Evolutionary conservation across 2,888 invertebrate genomes (phyloP), one percentile per base, ranked within the genome.

Genomic region (Papilio protenor): DNA sequence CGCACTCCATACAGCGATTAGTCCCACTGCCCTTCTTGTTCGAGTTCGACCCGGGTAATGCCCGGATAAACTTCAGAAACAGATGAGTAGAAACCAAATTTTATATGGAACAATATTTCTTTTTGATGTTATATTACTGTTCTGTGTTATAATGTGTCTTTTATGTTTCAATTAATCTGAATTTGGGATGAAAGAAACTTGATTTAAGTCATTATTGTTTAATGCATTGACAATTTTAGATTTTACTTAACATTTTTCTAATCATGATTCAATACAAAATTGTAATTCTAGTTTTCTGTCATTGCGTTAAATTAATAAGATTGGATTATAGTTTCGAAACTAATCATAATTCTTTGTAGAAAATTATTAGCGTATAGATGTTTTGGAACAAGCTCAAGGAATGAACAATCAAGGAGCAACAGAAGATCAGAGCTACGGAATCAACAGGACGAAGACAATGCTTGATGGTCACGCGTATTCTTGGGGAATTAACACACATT

Each of bases 401-500:
- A 33, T 33, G 5, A 33, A 5, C 33, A 5, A 33, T 33, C 33
- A 33, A 33, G 40, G 40, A 40, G 40, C 5, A 40, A 40, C 21
- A 23, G 23, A 59, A 5, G 21, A 21, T 59, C 16, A 14, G 45
- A 12, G 66, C 21, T 21, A 5, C 40, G 3, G 14, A 18, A 80
- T 81, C 4, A 16, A 47, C 70, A 81, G 73, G 74, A 79, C 69
- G 80, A 79, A 81, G 79, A 79, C 61, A 70, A 81, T 85, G 96
- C 96, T 97, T 96, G 97, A 96, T 97, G 98, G 97, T 97, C 97
- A 98, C 98, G 98, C 96, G 98, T 98, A 98, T 98, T 98, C 98
- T 98, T 98, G 97, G 98, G 98, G 97, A 98, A 98, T 98, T 98
- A 98, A 98, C 98, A 98, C 98, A 97, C 96, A 96, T 96, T 96